Evolutionary conservation across 1,140 invertebrate genomes (phyloP).

Genomic region (Papilio dardanus): DNA sequence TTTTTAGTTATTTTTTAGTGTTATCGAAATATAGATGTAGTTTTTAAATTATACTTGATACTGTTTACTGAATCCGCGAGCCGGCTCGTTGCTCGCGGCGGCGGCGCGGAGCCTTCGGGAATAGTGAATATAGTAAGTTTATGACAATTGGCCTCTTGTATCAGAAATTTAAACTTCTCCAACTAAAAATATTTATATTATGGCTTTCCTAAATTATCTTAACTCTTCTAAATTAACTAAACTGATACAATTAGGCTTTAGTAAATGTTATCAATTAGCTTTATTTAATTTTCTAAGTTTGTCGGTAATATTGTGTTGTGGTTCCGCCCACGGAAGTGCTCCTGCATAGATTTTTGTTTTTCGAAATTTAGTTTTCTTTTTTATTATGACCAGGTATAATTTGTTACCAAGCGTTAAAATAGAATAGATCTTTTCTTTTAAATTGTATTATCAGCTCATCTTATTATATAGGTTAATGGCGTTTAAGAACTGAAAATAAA

Average conservation of each 20-base stretch:
- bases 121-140: too few relatives aligned
- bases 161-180: slow-evolving; percentile 55
- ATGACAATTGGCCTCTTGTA: slow-evolving; percentile 59
- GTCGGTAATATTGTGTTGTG: slow-evolving; percentile 62
- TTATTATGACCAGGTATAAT: slow-evolving; percentile 77
- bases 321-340: neutral
- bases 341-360: slow-evolving; percentile 66
- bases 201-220: slow-evolving; percentile 43
- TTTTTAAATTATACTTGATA: slow-evolving; percentile 58
- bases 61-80: slow-evolving; percentile 42
- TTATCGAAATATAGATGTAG: slow-evolving; percentile 76
- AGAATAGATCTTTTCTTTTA: slow-evolving; percentile 75
- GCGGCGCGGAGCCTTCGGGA: too few relatives aligned
- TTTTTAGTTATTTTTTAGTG: slow-evolving; percentile 70
- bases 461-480: slow-evolving; percentile 80
- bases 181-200: slow-evolving; percentile 47
- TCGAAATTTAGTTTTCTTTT: slow-evolving; percentile 76
- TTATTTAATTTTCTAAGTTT: slow-evolving; percentile 79
- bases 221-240: slow-evolving; percentile 59
- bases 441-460: slow-evolving; percentile 82
- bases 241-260: slow-evolving; percentile 68
- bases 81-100: neutral
- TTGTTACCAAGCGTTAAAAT: slow-evolving; percentile 81
- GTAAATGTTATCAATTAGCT: slow-evolving; percentile 71
- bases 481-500: slow-evolving; percentile 83